Conservation (phyloP, 2,797 vertebrate genomes). For the Malacoraja senta region DNA sequence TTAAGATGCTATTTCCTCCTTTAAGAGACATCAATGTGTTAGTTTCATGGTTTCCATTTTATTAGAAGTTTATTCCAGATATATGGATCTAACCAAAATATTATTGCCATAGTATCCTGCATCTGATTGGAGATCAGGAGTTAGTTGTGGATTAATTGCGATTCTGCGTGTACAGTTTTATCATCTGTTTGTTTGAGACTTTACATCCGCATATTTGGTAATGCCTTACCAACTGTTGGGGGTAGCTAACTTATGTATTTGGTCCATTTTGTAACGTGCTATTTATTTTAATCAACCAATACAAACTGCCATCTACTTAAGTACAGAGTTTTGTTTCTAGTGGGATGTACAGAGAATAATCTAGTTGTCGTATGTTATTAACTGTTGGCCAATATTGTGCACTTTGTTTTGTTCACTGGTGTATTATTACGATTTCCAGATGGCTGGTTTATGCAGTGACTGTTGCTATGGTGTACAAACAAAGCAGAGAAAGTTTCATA, state of each 20-base stretch:
- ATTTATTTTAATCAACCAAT: background rate
- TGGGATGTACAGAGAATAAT: background rate
- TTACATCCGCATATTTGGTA: background rate
- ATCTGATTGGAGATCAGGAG: background rate
- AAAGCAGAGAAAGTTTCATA: background rate
- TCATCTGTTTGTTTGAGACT: background rate
- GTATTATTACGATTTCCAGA: background rate
- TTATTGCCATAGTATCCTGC: background rate
- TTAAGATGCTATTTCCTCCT: too few relatives aligned
- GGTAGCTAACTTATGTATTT: background rate
- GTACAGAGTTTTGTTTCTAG: background rate
- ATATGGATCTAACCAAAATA: too few relatives aligned
- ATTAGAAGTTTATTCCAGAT: too few relatives aligned
- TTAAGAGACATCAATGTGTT: too few relatives aligned
- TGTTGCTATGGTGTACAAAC: background rate
- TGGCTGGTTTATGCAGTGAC: background rate
- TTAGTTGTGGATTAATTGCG: background rate
- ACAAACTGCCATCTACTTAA: background rate
- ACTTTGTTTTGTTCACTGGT: background rate
- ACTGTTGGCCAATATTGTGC: background rate
- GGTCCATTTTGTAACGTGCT: background rate
- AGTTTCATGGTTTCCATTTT: too few relatives aligned
- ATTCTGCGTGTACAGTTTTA: background rate
- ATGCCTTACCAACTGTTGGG: background rate
- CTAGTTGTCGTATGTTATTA: background rate